A percentile compares a stretch with the other conserved stretches of the same genome.
phyloP scores from a whole-genome alignment of 2,113 vertebrate species.

The Paracanthobrama guichenoti region DNA sequence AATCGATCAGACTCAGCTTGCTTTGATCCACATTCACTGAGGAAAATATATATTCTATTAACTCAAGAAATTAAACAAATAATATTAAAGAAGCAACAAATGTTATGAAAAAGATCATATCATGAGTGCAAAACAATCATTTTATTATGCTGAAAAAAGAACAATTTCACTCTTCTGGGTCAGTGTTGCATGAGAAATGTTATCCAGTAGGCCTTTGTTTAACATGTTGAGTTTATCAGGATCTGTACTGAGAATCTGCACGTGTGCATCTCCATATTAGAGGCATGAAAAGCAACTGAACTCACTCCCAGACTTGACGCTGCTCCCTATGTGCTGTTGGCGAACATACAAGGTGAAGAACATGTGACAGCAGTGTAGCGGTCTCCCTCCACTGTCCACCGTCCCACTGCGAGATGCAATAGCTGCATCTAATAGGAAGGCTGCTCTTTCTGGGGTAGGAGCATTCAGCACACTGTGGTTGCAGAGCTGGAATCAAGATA shows the following conservation, averaged over 20 bases:
- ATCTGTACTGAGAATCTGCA: neutral
- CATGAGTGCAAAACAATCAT: neutral
- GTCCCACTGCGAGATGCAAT: slow-evolving; percentile 82
- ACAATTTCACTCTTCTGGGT: neutral
- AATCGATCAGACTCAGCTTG: slow-evolving; percentile 92
- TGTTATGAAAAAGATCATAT: neutral
- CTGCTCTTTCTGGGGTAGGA: slow-evolving; percentile 89
- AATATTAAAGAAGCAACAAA: neutral
- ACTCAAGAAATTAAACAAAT: slow-evolving; percentile 8
- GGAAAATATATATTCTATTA: slow-evolving; percentile 18
- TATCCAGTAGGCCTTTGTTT: neutral
- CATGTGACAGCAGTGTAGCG: slow-evolving; percentile 91
- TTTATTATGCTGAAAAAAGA: slow-evolving; percentile 1
- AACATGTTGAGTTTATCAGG: neutral
- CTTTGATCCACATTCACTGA: slow-evolving; percentile 89
- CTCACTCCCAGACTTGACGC: slow-evolving; percentile 89
- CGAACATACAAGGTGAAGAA: slow-evolving; percentile 96
- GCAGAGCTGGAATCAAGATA: slow-evolving; percentile 77
- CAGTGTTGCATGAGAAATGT: slow-evolving; percentile 1
- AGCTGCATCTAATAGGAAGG: slow-evolving; percentile 90
- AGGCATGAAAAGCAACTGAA: neutral
- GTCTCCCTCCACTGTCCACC: slow-evolving; percentile 75
- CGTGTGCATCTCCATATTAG: neutral
- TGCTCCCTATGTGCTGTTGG: slow-evolving; percentile 92
- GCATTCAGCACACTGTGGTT: slow-evolving; percentile 93